Percentiles rank a stretch among this genome's conserved stretches.
Conservation (phyloP, 2,888 invertebrate species). For the Orthonevra nobilis region DNA sequence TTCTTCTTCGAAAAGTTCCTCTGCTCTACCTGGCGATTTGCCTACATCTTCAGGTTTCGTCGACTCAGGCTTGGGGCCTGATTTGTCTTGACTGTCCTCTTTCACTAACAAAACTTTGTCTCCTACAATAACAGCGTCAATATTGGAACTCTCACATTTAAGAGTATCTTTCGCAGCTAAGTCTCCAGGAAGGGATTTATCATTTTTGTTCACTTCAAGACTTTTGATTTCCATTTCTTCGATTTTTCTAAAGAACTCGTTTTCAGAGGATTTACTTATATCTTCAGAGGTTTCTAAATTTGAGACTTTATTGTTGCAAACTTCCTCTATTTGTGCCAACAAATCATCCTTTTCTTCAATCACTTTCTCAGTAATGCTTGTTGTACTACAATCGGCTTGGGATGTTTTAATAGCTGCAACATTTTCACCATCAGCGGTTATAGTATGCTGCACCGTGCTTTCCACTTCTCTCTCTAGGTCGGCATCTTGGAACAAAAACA, state of each 20-base stretch:
- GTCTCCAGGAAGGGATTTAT: constrained; percentile 8
- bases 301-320: constrained; percentile 57
- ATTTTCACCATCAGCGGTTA: constrained; percentile 6
- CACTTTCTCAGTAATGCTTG: constrained; percentile 5
- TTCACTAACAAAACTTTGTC: constrained; percentile 39
- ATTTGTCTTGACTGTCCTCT: background rate
- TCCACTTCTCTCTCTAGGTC: constrained; percentile 39
- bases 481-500: constrained; percentile 45
- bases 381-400: constrained; percentile 52
- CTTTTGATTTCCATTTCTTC: constrained; percentile 59
- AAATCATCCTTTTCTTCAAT: constrained; percentile 61
- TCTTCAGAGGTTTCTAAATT: constrained; percentile 32
- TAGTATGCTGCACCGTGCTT: constrained; percentile 17
- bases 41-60: constrained; percentile 19
- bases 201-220: background rate
- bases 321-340: constrained; percentile 68
- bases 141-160: constrained; percentile 31
- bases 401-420: constrained; percentile 18
- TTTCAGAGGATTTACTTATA: constrained; percentile 62
- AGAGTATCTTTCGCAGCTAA: constrained; percentile 31
- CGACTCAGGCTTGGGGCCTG: background rate
- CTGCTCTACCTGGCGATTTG: background rate
- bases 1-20: background rate
- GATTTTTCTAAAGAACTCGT: constrained; percentile 70
- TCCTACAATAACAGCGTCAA: constrained; percentile 46